Conservation (phyloP, 2,113 vertebrate species). For the Odobenus rosmarus region DNA sequence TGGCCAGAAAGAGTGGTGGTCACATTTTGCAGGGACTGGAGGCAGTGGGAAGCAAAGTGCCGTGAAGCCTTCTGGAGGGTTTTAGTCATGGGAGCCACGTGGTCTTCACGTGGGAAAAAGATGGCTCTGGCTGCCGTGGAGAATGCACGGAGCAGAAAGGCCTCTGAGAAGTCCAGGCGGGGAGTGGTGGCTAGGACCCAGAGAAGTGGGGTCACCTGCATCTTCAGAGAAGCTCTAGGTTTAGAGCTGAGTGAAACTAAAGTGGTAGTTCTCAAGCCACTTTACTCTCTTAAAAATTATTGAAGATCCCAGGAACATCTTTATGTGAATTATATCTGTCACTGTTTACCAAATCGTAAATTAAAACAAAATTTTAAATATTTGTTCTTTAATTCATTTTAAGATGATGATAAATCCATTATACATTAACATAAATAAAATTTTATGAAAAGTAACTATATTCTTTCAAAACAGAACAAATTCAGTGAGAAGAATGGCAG, state of each 20-base stretch:
- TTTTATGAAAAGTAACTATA: neutral
- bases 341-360: neutral
- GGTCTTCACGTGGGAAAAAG: neutral
- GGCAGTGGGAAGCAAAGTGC: neutral
- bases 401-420: neutral
- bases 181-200: neutral
- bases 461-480: neutral
- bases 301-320: neutral
- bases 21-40: neutral
- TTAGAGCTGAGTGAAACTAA: neutral
- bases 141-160: neutral
- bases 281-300: neutral
- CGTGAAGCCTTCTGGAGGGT: neutral
- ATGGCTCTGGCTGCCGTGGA: neutral
- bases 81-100: neutral
- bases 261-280: neutral
- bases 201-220: neutral
- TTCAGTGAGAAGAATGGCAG: neutral
- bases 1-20: neutral
- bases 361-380: neutral
- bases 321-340: neutral
- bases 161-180: neutral
- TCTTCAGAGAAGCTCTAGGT: neutral
- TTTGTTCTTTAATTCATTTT: neutral
- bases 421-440: neutral